Base-by-base conservation (phyloP, 64 coral and sea anemone species). In the Stylophora pistillata region DNA sequence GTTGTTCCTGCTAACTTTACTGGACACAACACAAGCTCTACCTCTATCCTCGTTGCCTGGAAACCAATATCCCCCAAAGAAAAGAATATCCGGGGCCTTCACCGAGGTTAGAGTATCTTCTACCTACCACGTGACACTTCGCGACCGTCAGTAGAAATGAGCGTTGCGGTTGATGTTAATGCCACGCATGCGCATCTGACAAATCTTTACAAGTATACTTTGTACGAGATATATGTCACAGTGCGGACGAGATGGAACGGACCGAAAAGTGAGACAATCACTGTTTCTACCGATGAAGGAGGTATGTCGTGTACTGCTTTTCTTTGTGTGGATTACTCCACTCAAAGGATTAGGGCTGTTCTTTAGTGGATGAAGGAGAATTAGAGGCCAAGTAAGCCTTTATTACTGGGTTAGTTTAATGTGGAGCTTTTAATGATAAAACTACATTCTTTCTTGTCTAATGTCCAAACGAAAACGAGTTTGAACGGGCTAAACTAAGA, bases 1-100 rank as follows among this genome's bases (percentile, higher is more conserved):
- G 66, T 93, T 13, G 55, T 85, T 74, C 85, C 85, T 79, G 5
- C 55, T 68, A 27, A 87, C 56, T 61, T 93, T 56, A 79, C 3
- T 33, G 89, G 89, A 13, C 65, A 91, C 37, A 91, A 91, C 32
- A 91, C 79, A 55, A 91, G 89, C 13, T 91, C 80, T 41, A 91
- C 89, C 14, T 76, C 71, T 9, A 91, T 91, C 74, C 89, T 29
- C 26, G 79, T 91, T 29, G 37, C 60, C 10, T 91, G 89, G 89
- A 41, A 53, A 71, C 32, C 59, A 63, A 21, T 85, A 52, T 78
- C 76, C 1, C 53, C 85, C 21, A 25, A 69, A 0, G 59, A 87
- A 53, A 58, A 52, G 21, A 85, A 80, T 31, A 65, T 91, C 0
- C 81, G 89, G 3, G 91, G 91, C 37, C n/a, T 93, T 75, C 89